Base-by-base conservation (phyloP, 1,140 invertebrate species). In the Eriosoma lanigerum region DNA sequence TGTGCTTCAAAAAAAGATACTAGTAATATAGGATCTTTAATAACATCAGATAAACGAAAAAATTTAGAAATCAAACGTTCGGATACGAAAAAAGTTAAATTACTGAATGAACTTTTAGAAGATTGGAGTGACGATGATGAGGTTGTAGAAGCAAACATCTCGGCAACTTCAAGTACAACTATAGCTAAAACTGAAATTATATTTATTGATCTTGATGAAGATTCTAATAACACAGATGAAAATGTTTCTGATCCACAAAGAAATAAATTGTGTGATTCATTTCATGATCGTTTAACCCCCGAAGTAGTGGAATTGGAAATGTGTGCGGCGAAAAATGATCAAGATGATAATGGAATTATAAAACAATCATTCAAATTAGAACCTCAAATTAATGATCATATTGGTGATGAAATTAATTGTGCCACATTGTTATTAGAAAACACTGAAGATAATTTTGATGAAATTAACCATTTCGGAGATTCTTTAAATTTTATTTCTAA, bases 101-200 rank as follows among this genome's bases (percentile, higher is more conserved):
- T 76, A 21, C 52, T 58, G 6, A n/a, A 76, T 4, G 73, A 76
- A 24, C n/a, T 76, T 5, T 26, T 76, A 5, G 58, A 76, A 26
- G 73, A 76, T 56, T 76, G 73, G 73, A 52, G 21, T 3, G 73
- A 73, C 0, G 29, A n/a, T 32, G 29, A 73, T 13, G 26, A n/a
- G 19, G 15, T n/a, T 64, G 29, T 38, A 38, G 29, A 32, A 19
- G 29, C 0, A 15, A 17, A 38, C 1, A 3, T 21, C 21, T 4
- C 12, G n/a, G 13, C 26, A 1, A 64, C 10, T 1, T 19, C 8
- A n/a, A 64, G 60, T 32, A 17, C 26, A 4, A 24, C 0, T 26
- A 6, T 26, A 17, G 1, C 29, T 13, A 60, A 19, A 17, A 29
- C 6, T 19, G 19, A 17, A 38, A 17, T 32, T 38, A 38, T 8